Conservation (phyloP, 2,888 invertebrate genomes). For the Digitonthophagus gazella region DNA sequence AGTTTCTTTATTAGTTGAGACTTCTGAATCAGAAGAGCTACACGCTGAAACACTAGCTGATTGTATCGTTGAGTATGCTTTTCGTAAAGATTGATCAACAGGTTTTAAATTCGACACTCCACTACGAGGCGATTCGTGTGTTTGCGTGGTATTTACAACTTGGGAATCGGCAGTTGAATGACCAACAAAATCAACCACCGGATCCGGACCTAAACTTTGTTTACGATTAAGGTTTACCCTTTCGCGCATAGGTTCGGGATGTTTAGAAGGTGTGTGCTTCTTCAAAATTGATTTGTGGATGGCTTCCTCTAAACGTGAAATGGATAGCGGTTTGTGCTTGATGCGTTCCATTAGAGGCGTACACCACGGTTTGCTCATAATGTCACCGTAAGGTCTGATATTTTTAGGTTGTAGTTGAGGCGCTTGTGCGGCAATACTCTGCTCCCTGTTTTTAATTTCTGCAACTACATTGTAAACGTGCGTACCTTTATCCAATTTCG, state of each 20-base stretch:
- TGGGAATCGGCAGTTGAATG: no score
- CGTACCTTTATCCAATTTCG: slow-evolving; percentile 13
- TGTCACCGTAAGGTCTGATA: slow-evolving; percentile 29
- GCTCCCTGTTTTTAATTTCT: slow-evolving; percentile 14
- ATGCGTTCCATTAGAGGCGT: slow-evolving; percentile 10
- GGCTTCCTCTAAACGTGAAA: background rate
- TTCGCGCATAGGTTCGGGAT: background rate
- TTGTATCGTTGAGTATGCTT: no score
- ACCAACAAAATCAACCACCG: no score
- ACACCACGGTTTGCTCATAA: slow-evolving; percentile 20
- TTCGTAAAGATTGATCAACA: no score
- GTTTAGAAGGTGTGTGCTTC: background rate
- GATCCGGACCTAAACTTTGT: no score
- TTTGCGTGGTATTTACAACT: no score
- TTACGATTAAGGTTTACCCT: background rate
- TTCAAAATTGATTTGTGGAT: background rate
- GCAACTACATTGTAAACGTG: slow-evolving; percentile 17
- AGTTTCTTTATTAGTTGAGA: no score
- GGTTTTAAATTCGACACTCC: no score
- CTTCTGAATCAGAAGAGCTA: no score
- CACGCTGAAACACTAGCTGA: no score
- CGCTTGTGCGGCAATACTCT: slow-evolving; percentile 1
- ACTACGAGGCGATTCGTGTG: no score
- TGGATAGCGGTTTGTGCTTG: slow-evolving; percentile 17
- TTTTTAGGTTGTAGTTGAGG: slow-evolving; percentile 31